phyloP scores from a whole-genome alignment of 2,113 vertebrate genomes.

The Madoqua kirkii region DNA sequence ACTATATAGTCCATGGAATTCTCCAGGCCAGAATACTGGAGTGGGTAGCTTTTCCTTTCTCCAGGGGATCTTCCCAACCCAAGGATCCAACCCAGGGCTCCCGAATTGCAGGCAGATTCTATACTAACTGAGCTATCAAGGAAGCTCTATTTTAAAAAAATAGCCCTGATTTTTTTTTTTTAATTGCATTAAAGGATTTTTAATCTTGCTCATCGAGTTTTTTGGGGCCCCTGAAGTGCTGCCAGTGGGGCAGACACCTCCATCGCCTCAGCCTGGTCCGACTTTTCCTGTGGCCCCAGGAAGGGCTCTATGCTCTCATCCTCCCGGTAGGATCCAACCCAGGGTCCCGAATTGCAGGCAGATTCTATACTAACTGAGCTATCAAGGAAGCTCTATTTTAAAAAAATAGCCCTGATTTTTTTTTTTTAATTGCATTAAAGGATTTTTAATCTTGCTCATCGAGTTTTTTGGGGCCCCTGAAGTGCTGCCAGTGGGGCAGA shows the following conservation, averaged over 20 bases:
- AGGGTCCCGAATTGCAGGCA: neutral
- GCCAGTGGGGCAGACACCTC: rapidly evolving
- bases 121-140: neutral
- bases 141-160: neutral
- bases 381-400: neutral
- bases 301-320: rapidly evolving
- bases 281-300: neutral
- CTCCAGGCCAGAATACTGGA: neutral
- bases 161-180: neutral
- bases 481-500: rapidly evolving
- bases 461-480: neutral
- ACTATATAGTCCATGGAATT: neutral
- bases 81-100: neutral
- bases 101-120: neutral
- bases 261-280: neutral
- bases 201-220: neutral
- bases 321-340: neutral
- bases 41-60: neutral
- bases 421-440: neutral
- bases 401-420: neutral
- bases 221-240: neutral
- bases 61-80: neutral
- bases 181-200: neutral
- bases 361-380: neutral
- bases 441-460: neutral